Evolutionary conservation across 2,888 invertebrate species (phyloP).

Genomic region (Aricia artaxerxes): DNA sequence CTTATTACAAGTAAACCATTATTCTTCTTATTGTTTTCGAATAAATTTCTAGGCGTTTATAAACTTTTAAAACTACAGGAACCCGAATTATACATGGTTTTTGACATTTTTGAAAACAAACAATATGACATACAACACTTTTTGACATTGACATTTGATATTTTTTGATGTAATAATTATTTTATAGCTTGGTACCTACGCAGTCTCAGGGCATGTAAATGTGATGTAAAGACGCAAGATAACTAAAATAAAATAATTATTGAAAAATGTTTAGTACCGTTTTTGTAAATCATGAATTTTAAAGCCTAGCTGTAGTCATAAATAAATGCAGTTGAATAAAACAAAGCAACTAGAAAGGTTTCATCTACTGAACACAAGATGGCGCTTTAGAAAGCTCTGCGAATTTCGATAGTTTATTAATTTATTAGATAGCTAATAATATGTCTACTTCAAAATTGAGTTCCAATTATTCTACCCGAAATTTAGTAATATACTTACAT

Average conservation of each 20-base stretch:
- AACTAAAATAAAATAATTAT: no score
- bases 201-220: background rate
- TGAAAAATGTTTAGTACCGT: no score
- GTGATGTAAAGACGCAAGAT: background rate
- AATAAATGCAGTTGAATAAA: background rate
- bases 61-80: background rate
- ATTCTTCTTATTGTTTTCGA: background rate
- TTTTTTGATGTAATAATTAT: background rate
- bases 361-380: background rate
- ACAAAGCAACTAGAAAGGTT: background rate
- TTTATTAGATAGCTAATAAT: no score
- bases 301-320: background rate
- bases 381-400: background rate
- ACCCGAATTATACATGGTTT: no score
- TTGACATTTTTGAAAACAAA: background rate
- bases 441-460: no score
- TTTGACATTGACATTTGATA: background rate
- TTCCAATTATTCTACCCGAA: no score
- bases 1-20: background rate
- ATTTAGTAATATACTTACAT: no score
- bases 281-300: background rate
- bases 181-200: no score
- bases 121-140: background rate
- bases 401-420: no score
- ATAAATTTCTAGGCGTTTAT: background rate